Conservation (phyloP, 2,888 invertebrate genomes). For the Spodoptera exigua region DNA sequence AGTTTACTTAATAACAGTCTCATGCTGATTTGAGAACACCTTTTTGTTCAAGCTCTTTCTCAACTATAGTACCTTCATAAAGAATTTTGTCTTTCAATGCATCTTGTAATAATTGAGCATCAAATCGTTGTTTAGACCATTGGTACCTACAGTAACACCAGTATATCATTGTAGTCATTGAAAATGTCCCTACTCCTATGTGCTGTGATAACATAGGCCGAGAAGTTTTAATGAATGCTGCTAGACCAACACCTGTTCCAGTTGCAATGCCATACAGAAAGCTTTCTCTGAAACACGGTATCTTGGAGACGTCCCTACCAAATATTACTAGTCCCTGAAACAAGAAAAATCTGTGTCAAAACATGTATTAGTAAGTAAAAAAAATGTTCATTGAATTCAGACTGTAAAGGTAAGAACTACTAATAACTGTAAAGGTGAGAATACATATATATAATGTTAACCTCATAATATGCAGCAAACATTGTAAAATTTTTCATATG, state of each 20-base stretch:
- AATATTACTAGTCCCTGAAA: conserved; percentile 90
- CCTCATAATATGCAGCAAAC: too few relatives aligned
- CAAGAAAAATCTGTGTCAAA: conserved; percentile 2
- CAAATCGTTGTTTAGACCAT: conserved; percentile 91
- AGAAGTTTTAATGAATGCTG: conserved; percentile 93
- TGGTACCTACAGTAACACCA: conserved; percentile 93
- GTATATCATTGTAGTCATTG: conserved; percentile 90
- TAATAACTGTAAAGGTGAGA: too few relatives aligned
- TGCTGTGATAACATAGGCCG: conserved; percentile 90
- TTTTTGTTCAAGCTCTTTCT: conserved; percentile 82
- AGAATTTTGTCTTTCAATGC: conserved; percentile 90
- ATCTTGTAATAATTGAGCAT: conserved; percentile 90
- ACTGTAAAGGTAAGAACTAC: too few relatives aligned
- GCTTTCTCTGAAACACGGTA: conserved; percentile 94
- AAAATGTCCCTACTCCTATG: conserved; percentile 91
- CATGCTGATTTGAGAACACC: conserved; percentile 81
- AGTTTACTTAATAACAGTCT: neutral
- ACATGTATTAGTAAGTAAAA: too few relatives aligned
- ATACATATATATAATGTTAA: too few relatives aligned
- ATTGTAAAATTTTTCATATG: too few relatives aligned
- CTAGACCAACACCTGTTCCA: conserved; percentile 91
- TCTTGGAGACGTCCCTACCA: conserved; percentile 92
- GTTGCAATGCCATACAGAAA: conserved; percentile 93
- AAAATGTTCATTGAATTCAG: too few relatives aligned
- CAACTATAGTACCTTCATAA: conserved; percentile 90